Conservation (phyloP, 2,797 vertebrate species). For the Hafferia zeledoni region DNA sequence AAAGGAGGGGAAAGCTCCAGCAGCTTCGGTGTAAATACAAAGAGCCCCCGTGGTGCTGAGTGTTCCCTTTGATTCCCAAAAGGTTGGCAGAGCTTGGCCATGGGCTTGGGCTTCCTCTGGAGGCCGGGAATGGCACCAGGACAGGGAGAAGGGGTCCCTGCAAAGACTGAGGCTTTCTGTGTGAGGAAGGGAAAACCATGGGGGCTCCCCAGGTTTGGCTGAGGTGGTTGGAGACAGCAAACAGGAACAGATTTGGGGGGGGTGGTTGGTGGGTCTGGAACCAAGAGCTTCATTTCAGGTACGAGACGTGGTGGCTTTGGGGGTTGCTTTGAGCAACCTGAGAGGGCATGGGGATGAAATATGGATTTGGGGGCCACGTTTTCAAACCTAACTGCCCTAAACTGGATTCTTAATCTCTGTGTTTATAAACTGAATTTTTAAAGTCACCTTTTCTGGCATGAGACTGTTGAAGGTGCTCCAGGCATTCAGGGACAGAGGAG, state of each 20-base stretch:
- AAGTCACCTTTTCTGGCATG: not conserved
- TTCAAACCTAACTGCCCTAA: not conserved
- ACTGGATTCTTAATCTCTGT: not conserved
- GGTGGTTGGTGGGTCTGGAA: not conserved
- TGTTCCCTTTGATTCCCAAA: slow-evolving; percentile 30
- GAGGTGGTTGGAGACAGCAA: not conserved
- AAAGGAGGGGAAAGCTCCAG: not conserved
- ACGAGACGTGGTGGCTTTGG: not conserved
- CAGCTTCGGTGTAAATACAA: slow-evolving; percentile 27
- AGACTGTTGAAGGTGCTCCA: not conserved
- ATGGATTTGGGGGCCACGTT: not conserved
- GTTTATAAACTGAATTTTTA: not conserved
- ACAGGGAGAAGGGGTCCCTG: not conserved
- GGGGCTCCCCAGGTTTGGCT: not conserved
- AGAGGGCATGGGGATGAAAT: not conserved
- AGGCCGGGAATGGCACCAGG: rapidly evolving
- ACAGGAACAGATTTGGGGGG: not conserved
- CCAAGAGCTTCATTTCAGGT: not conserved
- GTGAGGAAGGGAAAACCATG: not conserved
- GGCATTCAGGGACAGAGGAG: not conserved
- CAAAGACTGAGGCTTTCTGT: not conserved
- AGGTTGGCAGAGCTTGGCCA: not conserved
- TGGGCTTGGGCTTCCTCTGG: rapidly evolving
- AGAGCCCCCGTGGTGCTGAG: not conserved
- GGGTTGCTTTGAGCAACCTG: not conserved